Evolutionary conservation across 2,888 invertebrate species (phyloP).

Genomic region (Drosophila pegasa): DNA sequence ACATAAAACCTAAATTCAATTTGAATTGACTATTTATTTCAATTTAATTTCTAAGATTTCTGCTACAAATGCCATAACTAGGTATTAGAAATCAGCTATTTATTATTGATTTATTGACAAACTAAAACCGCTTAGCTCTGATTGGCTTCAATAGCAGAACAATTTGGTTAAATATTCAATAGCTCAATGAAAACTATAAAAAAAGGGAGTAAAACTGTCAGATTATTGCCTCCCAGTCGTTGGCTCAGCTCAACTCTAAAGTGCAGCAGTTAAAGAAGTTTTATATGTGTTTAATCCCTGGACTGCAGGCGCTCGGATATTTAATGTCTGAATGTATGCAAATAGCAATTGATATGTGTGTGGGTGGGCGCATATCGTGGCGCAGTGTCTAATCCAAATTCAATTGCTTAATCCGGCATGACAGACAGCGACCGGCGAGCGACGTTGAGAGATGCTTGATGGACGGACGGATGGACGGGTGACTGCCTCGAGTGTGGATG

Average conservation of each 20-base stretch:
- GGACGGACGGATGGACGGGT: constrained; percentile 9
- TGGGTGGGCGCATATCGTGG: not conserved
- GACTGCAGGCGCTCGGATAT: constrained; percentile 28
- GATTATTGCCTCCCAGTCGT: not conserved
- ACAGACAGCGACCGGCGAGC: constrained; percentile 50
- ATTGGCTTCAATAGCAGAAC: no score
- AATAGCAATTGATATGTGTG: constrained; percentile 28
- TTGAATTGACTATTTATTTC: no score
- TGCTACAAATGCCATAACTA: no score
- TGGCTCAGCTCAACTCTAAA: constrained; percentile 1
- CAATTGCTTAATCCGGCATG: constrained; percentile 70
- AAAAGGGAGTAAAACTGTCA: not conserved
- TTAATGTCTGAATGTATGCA: constrained; percentile 42
- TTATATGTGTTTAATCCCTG: constrained; percentile 29
- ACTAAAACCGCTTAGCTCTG: no score
- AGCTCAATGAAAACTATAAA: no score
- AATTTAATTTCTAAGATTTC: no score
- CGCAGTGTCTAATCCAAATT: constrained; percentile 59
- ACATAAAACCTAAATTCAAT: no score
- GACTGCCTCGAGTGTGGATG: not conserved
- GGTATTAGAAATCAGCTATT: no score
- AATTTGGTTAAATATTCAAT: no score
- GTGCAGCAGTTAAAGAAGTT: constrained; percentile 3
- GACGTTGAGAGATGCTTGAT: constrained; percentile 55
- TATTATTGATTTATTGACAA: no score